Conservation (phyloP, 1,140 invertebrate genomes). For the Schlechtendalia chinensis region DNA sequence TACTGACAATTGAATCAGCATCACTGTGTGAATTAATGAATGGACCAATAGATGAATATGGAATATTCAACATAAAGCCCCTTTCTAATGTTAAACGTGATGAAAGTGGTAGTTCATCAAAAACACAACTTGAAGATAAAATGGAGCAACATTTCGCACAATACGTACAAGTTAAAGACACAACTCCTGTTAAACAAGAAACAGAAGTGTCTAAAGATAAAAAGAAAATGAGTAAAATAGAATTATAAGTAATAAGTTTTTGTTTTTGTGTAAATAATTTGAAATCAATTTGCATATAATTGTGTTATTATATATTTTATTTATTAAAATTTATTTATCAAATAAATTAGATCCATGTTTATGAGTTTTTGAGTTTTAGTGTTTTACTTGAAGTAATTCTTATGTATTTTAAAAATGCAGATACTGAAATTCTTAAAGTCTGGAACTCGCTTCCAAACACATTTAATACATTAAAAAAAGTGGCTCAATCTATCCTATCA, state of each 20-base stretch:
- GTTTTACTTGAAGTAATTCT: neutral
- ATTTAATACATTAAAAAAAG: no score
- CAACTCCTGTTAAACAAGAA: neutral
- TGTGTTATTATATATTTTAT: slow-evolving; percentile 15
- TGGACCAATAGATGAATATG: slow-evolving; percentile 28
- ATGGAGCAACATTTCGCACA: neutral
- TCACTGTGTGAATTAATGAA: slow-evolving; percentile 71
- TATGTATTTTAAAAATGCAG: no score
- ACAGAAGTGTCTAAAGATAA: neutral
- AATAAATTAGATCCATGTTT: slow-evolving; percentile 15
- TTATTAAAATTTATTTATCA: slow-evolving; percentile 19
- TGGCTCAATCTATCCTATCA: no score
- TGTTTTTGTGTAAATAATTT: neutral
- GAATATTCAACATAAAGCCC: neutral
- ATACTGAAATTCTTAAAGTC: no score
- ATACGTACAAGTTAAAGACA: neutral
- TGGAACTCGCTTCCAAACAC: no score
- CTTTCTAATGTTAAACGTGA: neutral
- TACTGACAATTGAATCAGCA: slow-evolving; percentile 85
- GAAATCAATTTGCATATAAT: neutral
- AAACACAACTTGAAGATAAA: neutral
- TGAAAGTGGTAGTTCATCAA: neutral
- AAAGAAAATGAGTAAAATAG: slow-evolving; percentile 3
- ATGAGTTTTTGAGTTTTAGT: neutral
- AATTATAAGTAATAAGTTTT: neutral